These are phyloP conservation scores for Gymnocheta viridis DNA, from an alignment of 2,888 invertebrate genomes.

Conservation along the genomic window DNA sequence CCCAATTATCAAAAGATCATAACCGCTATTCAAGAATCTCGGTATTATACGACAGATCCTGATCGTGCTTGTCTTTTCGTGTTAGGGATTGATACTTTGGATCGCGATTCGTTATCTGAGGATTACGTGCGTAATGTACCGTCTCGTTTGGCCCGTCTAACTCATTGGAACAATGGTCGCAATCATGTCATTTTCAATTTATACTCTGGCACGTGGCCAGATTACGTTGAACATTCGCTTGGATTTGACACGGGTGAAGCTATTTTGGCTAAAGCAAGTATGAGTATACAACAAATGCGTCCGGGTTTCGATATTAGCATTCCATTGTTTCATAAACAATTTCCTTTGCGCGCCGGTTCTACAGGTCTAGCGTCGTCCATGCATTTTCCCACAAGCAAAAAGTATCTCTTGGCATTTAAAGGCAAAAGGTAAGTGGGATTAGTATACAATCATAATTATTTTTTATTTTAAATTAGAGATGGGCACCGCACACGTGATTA, in stretches of 20 bases:
- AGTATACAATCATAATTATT: too few relatives aligned
- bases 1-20: conserved; percentile 96
- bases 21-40: conserved; percentile 93
- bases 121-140: conserved; percentile 96
- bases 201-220: conserved; percentile 99
- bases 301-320: conserved; percentile 97
- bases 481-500: too few relatives aligned
- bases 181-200: conserved; percentile 99
- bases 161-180: conserved; percentile 95
- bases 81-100: conserved; percentile 96
- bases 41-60: conserved; percentile 95
- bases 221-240: conserved; percentile 95
- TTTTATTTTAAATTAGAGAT: too few relatives aligned
- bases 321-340: conserved; percentile 94
- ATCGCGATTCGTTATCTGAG: conserved; percentile 95
- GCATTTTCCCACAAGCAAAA: conserved; percentile 92
- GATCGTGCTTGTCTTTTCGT: conserved; percentile 96
- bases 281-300: conserved; percentile 92
- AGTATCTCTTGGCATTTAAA: conserved; percentile 96
- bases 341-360: conserved; percentile 93
- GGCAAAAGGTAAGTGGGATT: conserved; percentile 89
- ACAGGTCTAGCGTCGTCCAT: conserved; percentile 90
- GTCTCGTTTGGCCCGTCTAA: conserved; percentile 87
- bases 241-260: conserved; percentile 96
- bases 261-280: conserved; percentile 97